Evolutionary conservation across 2,113 vertebrate genomes (phyloP).

Genomic region (Ameiurus melas): DNA sequence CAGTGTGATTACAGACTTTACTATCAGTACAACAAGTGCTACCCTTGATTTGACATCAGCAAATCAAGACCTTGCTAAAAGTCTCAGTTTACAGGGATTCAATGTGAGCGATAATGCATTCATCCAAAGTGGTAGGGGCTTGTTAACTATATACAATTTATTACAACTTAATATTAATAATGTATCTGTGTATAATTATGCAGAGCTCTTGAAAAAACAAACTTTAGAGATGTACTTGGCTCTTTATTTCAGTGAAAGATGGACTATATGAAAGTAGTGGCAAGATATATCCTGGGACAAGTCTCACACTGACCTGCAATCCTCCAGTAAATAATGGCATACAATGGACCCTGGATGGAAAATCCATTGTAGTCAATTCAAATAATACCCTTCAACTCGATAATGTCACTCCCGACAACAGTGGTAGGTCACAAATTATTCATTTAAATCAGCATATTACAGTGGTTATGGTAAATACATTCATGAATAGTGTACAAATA

Average conservation of each 20-base stretch:
- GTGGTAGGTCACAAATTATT: slow-evolving; percentile 21
- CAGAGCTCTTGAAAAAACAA: background rate
- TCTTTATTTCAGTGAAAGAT: slow-evolving; percentile 13
- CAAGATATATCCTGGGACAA: slow-evolving; percentile 23
- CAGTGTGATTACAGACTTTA: slow-evolving; percentile 29
- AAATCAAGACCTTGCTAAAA: background rate
- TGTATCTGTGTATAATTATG: background rate
- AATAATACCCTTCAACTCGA: background rate
- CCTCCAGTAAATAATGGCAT: background rate
- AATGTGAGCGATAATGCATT: background rate
- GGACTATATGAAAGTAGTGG: background rate
- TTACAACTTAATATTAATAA: background rate
- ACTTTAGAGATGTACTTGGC: background rate
- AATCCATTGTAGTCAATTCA: too few species aligned
- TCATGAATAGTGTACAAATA: too few species aligned
- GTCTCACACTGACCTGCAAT: background rate
- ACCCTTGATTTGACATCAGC: background rate
- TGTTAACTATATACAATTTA: background rate
- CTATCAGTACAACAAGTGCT: background rate
- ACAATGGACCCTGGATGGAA: background rate
- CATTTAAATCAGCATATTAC: background rate
- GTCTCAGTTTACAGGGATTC: background rate
- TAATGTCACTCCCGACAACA: background rate
- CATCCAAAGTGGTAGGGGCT: background rate
- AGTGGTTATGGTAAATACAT: background rate